A percentile compares a stretch with the other conserved stretches of the same genome.
Conservation (phyloP, 2,113 vertebrate species). For the Caracal caracal region DNA sequence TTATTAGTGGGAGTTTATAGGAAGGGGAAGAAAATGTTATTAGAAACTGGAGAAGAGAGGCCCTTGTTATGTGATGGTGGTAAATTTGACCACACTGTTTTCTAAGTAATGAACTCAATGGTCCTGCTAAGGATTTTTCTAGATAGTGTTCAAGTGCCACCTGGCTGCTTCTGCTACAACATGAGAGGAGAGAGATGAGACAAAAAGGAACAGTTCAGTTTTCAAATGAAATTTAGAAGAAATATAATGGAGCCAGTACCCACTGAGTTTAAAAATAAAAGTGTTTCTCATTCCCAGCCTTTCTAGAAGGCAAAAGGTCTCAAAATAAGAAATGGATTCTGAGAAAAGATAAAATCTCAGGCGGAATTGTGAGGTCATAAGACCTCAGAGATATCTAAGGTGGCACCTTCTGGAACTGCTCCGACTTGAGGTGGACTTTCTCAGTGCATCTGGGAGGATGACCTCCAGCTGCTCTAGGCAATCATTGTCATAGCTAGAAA, state of each 20-base stretch:
- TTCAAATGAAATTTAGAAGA: conserved; percentile 27
- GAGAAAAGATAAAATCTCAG: not conserved
- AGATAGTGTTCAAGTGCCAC: not conserved
- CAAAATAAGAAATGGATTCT: conserved; percentile 14
- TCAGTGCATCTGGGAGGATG: not conserved
- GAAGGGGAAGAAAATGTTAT: not conserved
- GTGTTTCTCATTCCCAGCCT: not conserved
- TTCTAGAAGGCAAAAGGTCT: not conserved
- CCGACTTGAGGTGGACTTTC: not conserved
- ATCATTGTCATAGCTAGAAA: not conserved
- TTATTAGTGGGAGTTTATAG: not conserved
- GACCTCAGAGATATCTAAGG: not conserved
- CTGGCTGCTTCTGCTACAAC: not conserved
- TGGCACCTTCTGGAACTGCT: not conserved
- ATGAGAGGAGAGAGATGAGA: not conserved
- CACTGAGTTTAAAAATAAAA: conserved; percentile 42
- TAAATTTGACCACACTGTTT: not conserved
- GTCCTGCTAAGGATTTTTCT: not conserved
- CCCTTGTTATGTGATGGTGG: not conserved
- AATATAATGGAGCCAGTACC: not conserved
- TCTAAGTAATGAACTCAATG: not conserved
- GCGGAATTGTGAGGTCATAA: not conserved
- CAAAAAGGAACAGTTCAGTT: not conserved
- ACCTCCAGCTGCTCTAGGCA: not conserved
- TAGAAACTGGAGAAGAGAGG: not conserved